Conservation (phyloP, 1,140 invertebrate genomes). For the Temnothorax curvispinosus region DNA sequence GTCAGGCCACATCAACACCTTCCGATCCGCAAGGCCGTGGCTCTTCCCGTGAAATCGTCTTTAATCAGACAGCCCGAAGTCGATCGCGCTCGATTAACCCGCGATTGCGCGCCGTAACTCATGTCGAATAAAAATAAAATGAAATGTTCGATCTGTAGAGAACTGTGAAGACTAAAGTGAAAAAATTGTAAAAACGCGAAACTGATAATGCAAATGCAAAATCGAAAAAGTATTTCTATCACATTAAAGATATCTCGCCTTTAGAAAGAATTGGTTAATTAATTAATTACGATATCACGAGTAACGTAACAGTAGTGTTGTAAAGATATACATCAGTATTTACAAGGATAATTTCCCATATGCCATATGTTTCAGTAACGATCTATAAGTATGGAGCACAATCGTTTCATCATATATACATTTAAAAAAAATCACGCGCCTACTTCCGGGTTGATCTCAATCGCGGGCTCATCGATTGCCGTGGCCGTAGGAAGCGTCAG, state of each 20-base stretch:
- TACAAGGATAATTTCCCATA: neutral
- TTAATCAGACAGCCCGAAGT: slow-evolving; percentile 58
- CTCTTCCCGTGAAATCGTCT: slow-evolving; percentile 61
- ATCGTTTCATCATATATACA: neutral
- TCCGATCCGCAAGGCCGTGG: neutral
- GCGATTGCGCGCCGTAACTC: slow-evolving; percentile 15
- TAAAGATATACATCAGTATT: neutral
- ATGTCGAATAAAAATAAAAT: slow-evolving; percentile 30
- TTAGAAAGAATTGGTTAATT: neutral
- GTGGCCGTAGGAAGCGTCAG: slow-evolving; percentile 29
- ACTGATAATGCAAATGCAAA: neutral
- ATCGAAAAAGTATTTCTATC: neutral
- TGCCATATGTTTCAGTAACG: slow-evolving; percentile 1
- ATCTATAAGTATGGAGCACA: neutral
- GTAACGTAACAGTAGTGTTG: neutral
- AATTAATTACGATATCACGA: neutral
- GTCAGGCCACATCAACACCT: slow-evolving; percentile 57
- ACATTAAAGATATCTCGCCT: neutral
- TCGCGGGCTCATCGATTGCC: slow-evolving; percentile 37
- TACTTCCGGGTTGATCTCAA: slow-evolving; percentile 43
- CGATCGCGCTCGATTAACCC: slow-evolving; percentile 40
- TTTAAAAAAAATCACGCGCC: slow-evolving; percentile 6
- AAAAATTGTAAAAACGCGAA: neutral
- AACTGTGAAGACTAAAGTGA: neutral
- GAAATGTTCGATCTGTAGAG: neutral